Conservation (phyloP, 2,797 vertebrate species). For the Agapornis canus region DNA sequence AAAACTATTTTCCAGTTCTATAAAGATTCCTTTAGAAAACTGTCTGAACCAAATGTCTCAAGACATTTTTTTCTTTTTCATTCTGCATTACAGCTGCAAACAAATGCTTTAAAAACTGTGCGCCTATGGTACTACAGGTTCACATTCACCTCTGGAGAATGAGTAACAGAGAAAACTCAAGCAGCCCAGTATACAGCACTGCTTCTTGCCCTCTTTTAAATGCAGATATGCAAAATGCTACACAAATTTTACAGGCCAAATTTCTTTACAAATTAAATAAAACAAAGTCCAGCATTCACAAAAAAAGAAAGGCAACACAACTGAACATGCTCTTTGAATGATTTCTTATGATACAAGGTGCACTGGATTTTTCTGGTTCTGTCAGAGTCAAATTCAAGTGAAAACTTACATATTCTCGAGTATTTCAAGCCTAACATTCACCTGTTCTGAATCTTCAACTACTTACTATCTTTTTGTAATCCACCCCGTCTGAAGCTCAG, state of each 20-base stretch:
- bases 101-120: background rate
- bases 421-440: background rate
- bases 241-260: background rate
- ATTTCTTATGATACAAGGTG: background rate
- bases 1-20: background rate
- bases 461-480: background rate
- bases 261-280: background rate
- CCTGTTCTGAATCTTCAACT: background rate
- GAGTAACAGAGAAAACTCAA: background rate
- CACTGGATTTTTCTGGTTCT: background rate
- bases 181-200: background rate
- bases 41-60: background rate
- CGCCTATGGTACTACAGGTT: background rate
- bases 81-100: background rate
- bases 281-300: background rate
- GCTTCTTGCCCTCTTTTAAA: background rate
- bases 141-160: background rate
- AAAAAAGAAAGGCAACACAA: background rate
- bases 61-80: background rate
- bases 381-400: background rate
- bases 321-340: background rate
- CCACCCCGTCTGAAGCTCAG: background rate
- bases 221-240: background rate
- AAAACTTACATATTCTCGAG: background rate
- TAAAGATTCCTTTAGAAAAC: background rate